Percentiles rank a stretch among this genome's conserved stretches.
These are phyloP conservation scores for Menura novaehollandiae DNA, from an alignment of 2,113 vertebrate species.

Conservation along the genomic window DNA sequence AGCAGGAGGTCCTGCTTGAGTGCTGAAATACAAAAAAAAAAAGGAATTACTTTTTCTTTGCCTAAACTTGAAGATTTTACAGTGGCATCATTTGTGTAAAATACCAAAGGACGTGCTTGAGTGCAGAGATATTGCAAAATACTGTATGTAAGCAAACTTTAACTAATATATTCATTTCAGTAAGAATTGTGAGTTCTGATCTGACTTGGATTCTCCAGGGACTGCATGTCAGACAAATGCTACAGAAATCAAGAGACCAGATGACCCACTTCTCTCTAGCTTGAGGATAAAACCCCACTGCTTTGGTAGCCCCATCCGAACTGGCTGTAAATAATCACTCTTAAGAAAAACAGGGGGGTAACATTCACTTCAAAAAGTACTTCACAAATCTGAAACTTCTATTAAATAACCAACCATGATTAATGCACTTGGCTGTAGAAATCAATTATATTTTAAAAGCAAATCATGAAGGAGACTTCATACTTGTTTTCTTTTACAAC, in stretches of 20 bases:
- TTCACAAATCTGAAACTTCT: not conserved
- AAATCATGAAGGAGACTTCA: conserved; percentile 13
- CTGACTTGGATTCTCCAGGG: not conserved
- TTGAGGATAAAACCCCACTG: not conserved
- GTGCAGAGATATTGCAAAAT: not conserved
- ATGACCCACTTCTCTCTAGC: conserved; percentile 24
- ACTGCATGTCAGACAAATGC: not conserved
- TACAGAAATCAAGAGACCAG: not conserved
- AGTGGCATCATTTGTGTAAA: not conserved
- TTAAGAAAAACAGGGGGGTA: not conserved
- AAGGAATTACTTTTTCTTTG: not conserved
- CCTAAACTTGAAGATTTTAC: not conserved
- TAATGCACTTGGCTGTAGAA: conserved; percentile 15
- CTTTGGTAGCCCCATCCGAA: not conserved
- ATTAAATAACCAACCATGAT: not conserved
- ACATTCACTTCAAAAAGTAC: not conserved
- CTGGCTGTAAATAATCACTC: not conserved
- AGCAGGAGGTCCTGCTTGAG: not conserved
- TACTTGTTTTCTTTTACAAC: conserved; percentile 1
- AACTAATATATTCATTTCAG: not conserved
- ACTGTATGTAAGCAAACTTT: not conserved
- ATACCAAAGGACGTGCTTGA: not conserved
- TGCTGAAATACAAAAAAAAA: not conserved
- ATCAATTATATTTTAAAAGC: conserved; percentile 2
- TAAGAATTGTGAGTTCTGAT: not conserved